Evolutionary conservation across 2,797 vertebrate species (phyloP).

Genomic region (Leucoraja ocellata): DNA sequence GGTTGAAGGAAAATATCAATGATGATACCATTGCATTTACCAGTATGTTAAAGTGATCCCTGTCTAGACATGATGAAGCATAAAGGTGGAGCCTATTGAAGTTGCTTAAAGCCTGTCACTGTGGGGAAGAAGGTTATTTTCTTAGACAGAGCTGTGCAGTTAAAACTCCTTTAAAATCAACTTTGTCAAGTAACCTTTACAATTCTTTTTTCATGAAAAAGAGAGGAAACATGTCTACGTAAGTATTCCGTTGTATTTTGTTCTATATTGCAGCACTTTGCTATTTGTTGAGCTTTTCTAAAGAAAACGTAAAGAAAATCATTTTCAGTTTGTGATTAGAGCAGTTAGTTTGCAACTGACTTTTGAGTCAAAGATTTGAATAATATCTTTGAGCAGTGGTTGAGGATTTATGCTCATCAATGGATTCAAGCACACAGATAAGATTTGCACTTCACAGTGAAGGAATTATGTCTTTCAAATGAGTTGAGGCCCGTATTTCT

Average conservation of each 20-base stretch:
- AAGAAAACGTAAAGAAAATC: background rate
- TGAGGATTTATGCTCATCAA: background rate
- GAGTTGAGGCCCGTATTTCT: background rate
- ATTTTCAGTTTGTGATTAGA: background rate
- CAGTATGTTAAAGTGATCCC: conserved; percentile 15
- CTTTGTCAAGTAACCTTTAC: conserved; percentile 6
- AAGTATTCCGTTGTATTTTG: conserved; percentile 11
- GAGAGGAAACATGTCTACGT: conserved; percentile 21
- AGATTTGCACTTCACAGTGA: background rate
- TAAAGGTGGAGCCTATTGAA: conserved; percentile 33
- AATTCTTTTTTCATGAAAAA: background rate
- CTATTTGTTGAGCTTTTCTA: background rate
- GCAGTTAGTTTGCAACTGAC: background rate
- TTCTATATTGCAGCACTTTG: background rate
- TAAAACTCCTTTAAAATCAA: conserved; percentile 21
- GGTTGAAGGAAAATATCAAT: background rate
- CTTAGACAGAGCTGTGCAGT: background rate
- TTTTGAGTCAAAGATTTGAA: background rate
- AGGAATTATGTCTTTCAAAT: background rate
- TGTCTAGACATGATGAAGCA: conserved; percentile 34
- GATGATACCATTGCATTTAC: background rate
- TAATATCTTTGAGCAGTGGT: background rate
- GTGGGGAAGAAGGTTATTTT: conserved; percentile 31
- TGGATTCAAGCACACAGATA: background rate
- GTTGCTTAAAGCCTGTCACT: conserved; percentile 33